These are phyloP conservation scores for Morone chrysops DNA, from an alignment of 2,113 vertebrate genomes.

Conservation along the genomic window DNA sequence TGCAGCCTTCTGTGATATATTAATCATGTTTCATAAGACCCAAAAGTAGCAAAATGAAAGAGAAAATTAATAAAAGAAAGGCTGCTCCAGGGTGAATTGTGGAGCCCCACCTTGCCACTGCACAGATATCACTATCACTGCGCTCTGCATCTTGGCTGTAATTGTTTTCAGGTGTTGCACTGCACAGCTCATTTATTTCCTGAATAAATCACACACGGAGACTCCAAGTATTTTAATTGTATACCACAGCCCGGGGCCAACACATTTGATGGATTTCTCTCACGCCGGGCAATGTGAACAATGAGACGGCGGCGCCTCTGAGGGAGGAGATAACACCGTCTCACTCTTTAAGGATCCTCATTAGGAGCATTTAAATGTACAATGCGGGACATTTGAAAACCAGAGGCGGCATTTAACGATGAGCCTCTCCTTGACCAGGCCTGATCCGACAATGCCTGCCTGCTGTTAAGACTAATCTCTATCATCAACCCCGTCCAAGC, in stretches of 20 bases:
- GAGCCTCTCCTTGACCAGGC: slow-evolving; percentile 65
- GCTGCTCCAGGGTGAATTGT: slow-evolving; percentile 19
- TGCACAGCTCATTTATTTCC: slow-evolving; percentile 82
- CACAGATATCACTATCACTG: slow-evolving; percentile 39
- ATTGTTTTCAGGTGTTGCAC: slow-evolving; percentile 84
- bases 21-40: slow-evolving; percentile 50
- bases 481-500: slow-evolving; percentile 56
- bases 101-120: slow-evolving; percentile 13
- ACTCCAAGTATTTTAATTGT: slow-evolving; percentile 63
- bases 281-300: slow-evolving; percentile 29
- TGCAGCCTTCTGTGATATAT: slow-evolving; percentile 29
- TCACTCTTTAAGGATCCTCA: slow-evolving; percentile 57
- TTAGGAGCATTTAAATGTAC: slow-evolving; percentile 64
- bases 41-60: slow-evolving; percentile 35
- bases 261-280: slow-evolving; percentile 56
- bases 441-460: slow-evolving; percentile 24
- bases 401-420: slow-evolving; percentile 49
- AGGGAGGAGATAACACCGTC: slow-evolving; percentile 45
- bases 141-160: slow-evolving; percentile 72
- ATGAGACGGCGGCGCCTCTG: slow-evolving; percentile 43
- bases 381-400: slow-evolving; percentile 49
- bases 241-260: slow-evolving; percentile 19
- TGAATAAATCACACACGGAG: slow-evolving; percentile 70
- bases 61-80: slow-evolving; percentile 40
- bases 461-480: slow-evolving; percentile 64